Percentiles rank a stretch among this genome's conserved stretches.
Conservation (phyloP, 2,888 invertebrate genomes). For the Priocnemis perturbator region DNA sequence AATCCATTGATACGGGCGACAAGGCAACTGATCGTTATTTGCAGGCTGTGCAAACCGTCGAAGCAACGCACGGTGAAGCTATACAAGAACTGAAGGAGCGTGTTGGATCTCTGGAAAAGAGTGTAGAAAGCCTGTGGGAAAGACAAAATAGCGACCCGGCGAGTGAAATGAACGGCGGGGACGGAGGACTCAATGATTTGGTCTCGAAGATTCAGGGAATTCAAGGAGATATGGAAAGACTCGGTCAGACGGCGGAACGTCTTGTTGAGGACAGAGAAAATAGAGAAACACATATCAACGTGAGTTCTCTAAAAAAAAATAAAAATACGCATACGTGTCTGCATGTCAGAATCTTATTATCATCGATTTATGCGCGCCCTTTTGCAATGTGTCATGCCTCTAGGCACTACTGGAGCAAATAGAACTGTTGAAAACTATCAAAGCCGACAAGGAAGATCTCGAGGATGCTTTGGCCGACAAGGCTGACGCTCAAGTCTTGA, state of each 20-base stretch:
- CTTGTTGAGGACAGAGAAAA: conserved; percentile 79
- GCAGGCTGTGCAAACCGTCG: conserved; percentile 14
- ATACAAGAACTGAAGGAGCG: conserved; percentile 40
- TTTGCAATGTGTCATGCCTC: too few relatives aligned
- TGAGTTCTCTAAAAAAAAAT: conserved; percentile 65
- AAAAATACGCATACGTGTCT: too few relatives aligned
- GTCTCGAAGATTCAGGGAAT: conserved; percentile 71
- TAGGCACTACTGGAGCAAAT: conserved; percentile 81
- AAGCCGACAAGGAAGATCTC: conserved; percentile 84
- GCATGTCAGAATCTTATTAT: too few relatives aligned
- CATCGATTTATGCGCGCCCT: too few relatives aligned
- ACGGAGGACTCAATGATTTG: conserved; percentile 65
- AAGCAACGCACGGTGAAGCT: conserved; percentile 15
- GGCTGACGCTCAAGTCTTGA: conserved; percentile 82
- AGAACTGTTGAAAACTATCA: conserved; percentile 81
- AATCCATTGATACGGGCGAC: too few relatives aligned
- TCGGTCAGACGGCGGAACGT: conserved; percentile 72
- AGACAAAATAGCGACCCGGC: conserved; percentile 36
- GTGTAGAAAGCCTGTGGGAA: conserved; percentile 52
- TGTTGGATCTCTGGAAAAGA: conserved; percentile 52
- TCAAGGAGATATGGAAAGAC: conserved; percentile 73
- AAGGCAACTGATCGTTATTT: not conserved
- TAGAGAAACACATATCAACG: conserved; percentile 77
- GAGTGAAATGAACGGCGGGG: conserved; percentile 12
- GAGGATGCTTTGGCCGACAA: conserved; percentile 85